phyloP scores from a whole-genome alignment of 2,797 vertebrate species.

The Anniella stebbinsi region DNA sequence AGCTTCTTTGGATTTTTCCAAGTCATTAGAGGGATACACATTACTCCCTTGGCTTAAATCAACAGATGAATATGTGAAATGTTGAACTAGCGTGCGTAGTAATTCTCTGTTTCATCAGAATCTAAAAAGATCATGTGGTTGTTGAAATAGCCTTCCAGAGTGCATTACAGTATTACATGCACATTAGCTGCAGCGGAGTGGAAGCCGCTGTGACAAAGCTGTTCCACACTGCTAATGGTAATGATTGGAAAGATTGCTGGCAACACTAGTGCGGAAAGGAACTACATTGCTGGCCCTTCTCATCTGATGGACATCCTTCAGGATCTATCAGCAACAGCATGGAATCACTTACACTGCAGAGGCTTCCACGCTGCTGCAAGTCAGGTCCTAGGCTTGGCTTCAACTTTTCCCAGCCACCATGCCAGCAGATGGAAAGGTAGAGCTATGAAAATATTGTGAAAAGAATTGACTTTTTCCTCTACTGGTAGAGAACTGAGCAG shows the following conservation, averaged over 20 bases:
- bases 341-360: neutral
- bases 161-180: neutral
- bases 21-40: neutral
- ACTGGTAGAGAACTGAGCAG: neutral
- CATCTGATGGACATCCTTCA: neutral
- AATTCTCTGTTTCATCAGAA: neutral
- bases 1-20: no score
- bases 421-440: no score
- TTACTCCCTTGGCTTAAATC: neutral
- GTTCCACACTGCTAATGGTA: neutral
- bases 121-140: neutral
- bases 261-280: neutral
- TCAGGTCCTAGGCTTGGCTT: no score
- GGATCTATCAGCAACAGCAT: neutral
- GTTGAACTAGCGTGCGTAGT: neutral
- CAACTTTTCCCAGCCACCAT: neutral
- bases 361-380: neutral
- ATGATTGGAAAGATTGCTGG: neutral
- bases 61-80: neutral
- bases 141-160: neutral
- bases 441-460: no score
- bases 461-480: neutral
- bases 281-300: neutral
- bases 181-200: neutral
- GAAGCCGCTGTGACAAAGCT: neutral